Conservation (phyloP, 2,797 vertebrate genomes). For the Synanceia verrucosa region DNA sequence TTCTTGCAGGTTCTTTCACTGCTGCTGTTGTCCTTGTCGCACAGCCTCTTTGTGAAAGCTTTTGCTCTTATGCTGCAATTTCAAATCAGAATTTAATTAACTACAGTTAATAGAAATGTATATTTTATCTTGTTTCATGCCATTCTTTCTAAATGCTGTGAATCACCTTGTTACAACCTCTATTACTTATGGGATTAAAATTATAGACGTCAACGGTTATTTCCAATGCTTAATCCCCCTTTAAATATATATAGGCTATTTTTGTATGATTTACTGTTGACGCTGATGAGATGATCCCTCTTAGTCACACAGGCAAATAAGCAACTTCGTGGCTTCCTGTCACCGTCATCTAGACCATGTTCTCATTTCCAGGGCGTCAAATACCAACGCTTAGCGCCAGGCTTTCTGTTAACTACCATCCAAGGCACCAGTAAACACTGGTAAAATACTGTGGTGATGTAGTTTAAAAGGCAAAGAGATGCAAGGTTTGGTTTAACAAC, state of each 20-base stretch:
- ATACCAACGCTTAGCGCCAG: too few species aligned
- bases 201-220: conserved; percentile 29
- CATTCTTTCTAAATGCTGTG: neutral
- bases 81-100: conserved; percentile 34
- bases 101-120: conserved; percentile 23
- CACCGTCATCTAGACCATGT: conserved; percentile 18
- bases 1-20: neutral
- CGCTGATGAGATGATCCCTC: conserved; percentile 21
- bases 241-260: conserved; percentile 24
- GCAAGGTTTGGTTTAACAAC: too few species aligned
- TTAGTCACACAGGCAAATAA: conserved; percentile 29
- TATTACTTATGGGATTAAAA: conserved; percentile 35
- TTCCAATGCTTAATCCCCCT: conserved; percentile 36
- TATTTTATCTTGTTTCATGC: conserved; percentile 18
- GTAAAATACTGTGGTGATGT: too few species aligned
- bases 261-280: conserved; percentile 22
- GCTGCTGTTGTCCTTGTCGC: neutral
- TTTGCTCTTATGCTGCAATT: neutral
- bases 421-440: too few species aligned
- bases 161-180: conserved; percentile 47
- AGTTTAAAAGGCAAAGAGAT: too few species aligned
- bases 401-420: too few species aligned
- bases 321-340: conserved; percentile 30
- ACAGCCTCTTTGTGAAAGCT: neutral
- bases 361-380: too few species aligned